Conservation (phyloP, 2,888 invertebrate genomes). For the Pachliopta kotzebuea region DNA sequence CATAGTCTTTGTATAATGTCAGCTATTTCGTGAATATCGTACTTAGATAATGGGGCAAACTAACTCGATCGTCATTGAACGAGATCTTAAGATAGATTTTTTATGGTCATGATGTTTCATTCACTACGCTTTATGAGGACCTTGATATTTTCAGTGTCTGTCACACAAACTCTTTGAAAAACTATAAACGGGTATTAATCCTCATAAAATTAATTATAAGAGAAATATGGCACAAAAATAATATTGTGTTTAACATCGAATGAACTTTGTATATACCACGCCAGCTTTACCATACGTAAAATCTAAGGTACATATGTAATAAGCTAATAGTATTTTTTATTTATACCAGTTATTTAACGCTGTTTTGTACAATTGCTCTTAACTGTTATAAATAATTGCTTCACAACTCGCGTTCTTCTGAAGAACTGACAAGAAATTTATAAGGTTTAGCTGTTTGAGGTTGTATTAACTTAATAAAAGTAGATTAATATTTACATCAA, state of each 20-base stretch:
- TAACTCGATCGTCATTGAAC: slow-evolving; percentile 41
- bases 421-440: too few relatives aligned
- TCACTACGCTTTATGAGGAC: background rate
- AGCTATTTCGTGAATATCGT: slow-evolving; percentile 42
- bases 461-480: too few relatives aligned
- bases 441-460: too few relatives aligned
- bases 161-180: slow-evolving; percentile 12
- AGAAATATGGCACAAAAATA: background rate
- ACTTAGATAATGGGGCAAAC: slow-evolving; percentile 40
- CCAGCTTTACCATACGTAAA: too few relatives aligned
- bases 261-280: too few relatives aligned
- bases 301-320: too few relatives aligned
- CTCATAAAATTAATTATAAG: background rate
- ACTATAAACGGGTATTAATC: background rate
- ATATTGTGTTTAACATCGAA: background rate
- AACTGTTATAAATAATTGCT: too few relatives aligned
- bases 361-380: too few relatives aligned
- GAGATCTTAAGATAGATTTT: slow-evolving; percentile 39
- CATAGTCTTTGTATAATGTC: slow-evolving; percentile 5
- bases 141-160: background rate
- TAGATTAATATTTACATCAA: too few relatives aligned
- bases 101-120: slow-evolving; percentile 16
- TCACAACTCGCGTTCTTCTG: too few relatives aligned
- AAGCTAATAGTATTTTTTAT: too few relatives aligned
- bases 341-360: too few relatives aligned